Base-by-base conservation (phyloP, 1,140 invertebrate species). In the Drosophila serrata region DNA sequence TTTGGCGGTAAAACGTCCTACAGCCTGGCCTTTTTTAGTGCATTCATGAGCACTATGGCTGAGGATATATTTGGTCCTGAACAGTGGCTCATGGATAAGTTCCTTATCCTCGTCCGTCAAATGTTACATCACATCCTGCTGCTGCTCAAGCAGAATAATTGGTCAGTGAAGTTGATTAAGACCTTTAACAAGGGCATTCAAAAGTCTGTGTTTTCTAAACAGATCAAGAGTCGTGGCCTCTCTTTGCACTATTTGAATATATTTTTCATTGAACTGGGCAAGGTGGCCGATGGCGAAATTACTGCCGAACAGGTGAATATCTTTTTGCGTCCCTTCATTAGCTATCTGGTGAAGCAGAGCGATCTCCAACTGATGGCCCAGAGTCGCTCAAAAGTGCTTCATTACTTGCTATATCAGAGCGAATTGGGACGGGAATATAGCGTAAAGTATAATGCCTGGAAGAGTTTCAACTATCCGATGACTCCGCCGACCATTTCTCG, bases 31-130 rank as follows among this genome's bases (percentile, higher is more conserved):
- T 98, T 98, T 93, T 95, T 96, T 27, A 95, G 95, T 76, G 95
- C 95, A 55, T 97, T 97, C 60, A 94, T 98, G 48, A 94, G 94
- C 65, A 97, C 96, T 3, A 94, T 98, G 80, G 94, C 95, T 1
- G 94, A 94, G 8, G 97, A 98, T 92, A 99, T 98, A 97, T 96
- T 95, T 92, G 96, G 97, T 6, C 96, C 99, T 64, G 98, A 99
- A 93, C 95, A 96, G 58, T 96, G 96, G 88, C 93, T 98, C 65
- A 93, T 98, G 70, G 97, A 98, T 88, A 98, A 98, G 93, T 98
- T 97, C 92, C 93, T 97, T 88, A 98, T 98, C 97, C 91, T 98
- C 74, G 94, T 96, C 0, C 94, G 97, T 69, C 95, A 96, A 65
- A 95, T 98, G 91, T 85, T 98, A 3, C 94, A 96, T 27, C 95